phyloP scores from a whole-genome alignment of 2,113 vertebrate genomes.

The Silurus asotus region DNA sequence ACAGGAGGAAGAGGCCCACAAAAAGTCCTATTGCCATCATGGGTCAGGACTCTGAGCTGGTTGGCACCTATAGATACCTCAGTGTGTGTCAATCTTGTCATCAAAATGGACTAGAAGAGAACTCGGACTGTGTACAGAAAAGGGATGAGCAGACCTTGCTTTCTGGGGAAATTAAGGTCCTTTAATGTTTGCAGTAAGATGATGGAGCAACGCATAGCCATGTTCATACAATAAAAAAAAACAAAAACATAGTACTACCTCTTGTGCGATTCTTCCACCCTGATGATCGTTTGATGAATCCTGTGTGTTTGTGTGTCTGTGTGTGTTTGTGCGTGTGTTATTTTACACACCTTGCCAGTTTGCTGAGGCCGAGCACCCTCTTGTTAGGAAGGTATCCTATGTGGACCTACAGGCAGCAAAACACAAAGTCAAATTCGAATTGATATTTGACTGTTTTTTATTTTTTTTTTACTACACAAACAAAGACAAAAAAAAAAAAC shows the following conservation, averaged over 20 bases:
- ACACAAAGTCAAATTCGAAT: neutral
- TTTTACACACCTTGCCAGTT: conserved; percentile 89
- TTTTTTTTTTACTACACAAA: neutral
- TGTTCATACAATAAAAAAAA: too few species aligned
- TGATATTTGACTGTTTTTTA: neutral
- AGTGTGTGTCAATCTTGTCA: too few species aligned
- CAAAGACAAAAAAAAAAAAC: neutral
- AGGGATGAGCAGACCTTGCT: too few species aligned
- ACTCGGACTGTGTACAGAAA: too few species aligned
- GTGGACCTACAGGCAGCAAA: conserved; percentile 79
- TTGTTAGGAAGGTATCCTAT: conserved; percentile 98
- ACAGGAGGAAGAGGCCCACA: too few species aligned
- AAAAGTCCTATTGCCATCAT: too few species aligned
- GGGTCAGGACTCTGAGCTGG: too few species aligned
- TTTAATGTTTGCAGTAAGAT: too few species aligned
- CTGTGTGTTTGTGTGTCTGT: neutral
- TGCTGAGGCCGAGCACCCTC: conserved; percentile 96
- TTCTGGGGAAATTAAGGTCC: too few species aligned
- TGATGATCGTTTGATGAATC: neutral
- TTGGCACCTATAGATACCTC: too few species aligned
- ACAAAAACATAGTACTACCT: neutral
- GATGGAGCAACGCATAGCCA: too few species aligned
- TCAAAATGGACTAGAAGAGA: too few species aligned
- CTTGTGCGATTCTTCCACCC: neutral
- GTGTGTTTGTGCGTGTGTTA: neutral